Base-by-base conservation (phyloP, 2,888 invertebrate species). In the Macaria notata region DNA sequence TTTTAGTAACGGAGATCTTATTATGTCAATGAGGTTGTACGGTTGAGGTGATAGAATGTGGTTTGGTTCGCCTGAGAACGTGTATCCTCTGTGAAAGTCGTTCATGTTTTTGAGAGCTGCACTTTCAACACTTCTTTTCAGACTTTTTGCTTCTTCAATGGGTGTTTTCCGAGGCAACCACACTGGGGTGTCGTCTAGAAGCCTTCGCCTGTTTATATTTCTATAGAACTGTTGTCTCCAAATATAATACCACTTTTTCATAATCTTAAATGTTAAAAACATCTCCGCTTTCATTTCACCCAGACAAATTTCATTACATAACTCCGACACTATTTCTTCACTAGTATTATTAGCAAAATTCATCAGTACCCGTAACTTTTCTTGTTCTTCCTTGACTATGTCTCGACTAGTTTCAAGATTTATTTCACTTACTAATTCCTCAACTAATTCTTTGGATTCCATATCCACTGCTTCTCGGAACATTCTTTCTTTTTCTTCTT, bases 11-110 rank as follows among this genome's bases (percentile, higher is more conserved):
- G 79, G 84, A 59, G 80, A 89, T 69, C 79, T 89, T 73, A 82
- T 93, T 67, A 76, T 87, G 81, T 81, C 92, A 80, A 90, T 83
- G 3, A 92, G 72, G 59, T 89, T 85, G 53, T 81, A 88, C 5
- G 79, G 75, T 49, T 84, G 73, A 9, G 86, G 85, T 47, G 72
- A 63, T n/a, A 81, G 83, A 31, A 79, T 63, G 33, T 69, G 73
- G 54, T 79, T 81, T 8, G 84, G 64, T 73, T 87, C 83, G 3
- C 87, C 88, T 33, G 64, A 75, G 71, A 91, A 90, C 65, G 69
- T 84, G 64, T 86, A 86, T 31, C 91, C 91, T 63, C 70, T 84
- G 56, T 89, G 86, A 66, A 88, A 65, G 46, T 78, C 83, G 65
- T 86, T 84, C 88, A 91, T 89, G 68, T 85, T 81, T 62, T 70